Evolutionary conservation across 1,140 invertebrate species (phyloP), one percentile per base, ranked within the genome.

Genomic region (Cepaea nemoralis): DNA sequence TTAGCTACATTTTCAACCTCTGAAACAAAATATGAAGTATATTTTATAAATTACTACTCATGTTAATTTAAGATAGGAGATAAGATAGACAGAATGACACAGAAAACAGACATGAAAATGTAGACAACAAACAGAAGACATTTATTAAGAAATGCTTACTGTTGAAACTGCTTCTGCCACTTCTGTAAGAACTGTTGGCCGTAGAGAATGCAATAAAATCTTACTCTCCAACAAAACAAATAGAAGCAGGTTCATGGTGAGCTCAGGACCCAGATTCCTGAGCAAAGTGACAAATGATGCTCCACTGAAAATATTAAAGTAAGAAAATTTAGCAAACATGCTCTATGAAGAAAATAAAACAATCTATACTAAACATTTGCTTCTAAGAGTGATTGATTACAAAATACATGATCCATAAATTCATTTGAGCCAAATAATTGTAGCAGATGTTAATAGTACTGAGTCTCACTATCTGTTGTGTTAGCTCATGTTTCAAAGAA

Each of bases 101-200:
- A 55, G 50, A 14, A 1, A 24, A 55, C 16, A 55, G 50, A 19
- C 8, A 55, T n/a, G n/a, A n/a, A n/a, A n/a, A n/a, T n/a, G n/a
- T n/a, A n/a, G n/a, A n/a, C n/a, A n/a, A n/a, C 6, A 55, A 2
- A 22, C 50, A 55, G 50, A 55, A 24, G n/a, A 55, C 19, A 19
- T 10, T 19, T 45, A 8, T 45, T 55, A 2, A 55, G 8, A 55
- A 31, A 63, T 63, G 85, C 87, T 90, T 89, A 94, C 94, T 91
- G 96, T 96, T 12, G 97, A 96, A n/a, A 99, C 95, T 27, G 98
- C 98, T 93, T 99, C 99, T 37, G 97, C 97, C n/a, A 99, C 98
- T 70, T 97, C 96, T 24, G 98, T 99, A 37, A 99, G 91, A 6
- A 99, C 97, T 92, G 98, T 97, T 10, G 98, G 97, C 90, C 96